A percentile compares a stretch with the other conserved stretches of the same genome.
Evolutionary conservation across 2,113 vertebrate genomes (phyloP).

Genomic region (Cyprinus carpio): DNA sequence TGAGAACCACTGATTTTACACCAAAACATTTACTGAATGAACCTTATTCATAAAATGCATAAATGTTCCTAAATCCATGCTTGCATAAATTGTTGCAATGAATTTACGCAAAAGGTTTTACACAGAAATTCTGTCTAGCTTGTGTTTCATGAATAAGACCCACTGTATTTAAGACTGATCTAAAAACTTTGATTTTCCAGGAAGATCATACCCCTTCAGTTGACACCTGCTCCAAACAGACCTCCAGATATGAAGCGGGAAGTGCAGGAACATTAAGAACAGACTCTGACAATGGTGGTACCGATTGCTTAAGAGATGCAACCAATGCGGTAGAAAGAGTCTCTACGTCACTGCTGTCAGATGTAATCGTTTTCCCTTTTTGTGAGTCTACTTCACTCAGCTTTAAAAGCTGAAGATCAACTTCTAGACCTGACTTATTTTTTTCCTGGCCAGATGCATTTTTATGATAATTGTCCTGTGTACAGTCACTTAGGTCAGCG

Average conservation of each 20-base stretch:
- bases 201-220: slow-evolving; percentile 68
- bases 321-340: slow-evolving; percentile 34
- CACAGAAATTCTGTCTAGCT: too few species aligned
- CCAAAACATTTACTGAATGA: background rate
- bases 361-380: slow-evolving; percentile 39
- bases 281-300: slow-evolving; percentile 79
- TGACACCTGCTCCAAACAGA: slow-evolving; percentile 72
- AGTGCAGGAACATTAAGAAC: slow-evolving; percentile 84
- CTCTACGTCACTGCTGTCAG: slow-evolving; percentile 34
- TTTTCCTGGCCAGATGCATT: background rate
- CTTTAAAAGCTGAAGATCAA: slow-evolving; percentile 74
- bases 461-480: slow-evolving; percentile 24
- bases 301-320: slow-evolving; percentile 78
- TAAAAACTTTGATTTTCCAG: background rate
- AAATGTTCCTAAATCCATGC: background rate
- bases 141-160: too few species aligned
- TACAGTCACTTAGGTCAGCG: background rate
- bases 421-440: slow-evolving; percentile 50
- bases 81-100: background rate
- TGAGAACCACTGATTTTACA: too few species aligned
- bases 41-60: background rate
- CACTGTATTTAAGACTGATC: background rate
- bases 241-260: slow-evolving; percentile 80
- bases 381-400: slow-evolving; percentile 64
- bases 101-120: background rate